Evolutionary conservation across 1,140 invertebrate species (phyloP).

Genomic region (Ceratina calcarata): DNA sequence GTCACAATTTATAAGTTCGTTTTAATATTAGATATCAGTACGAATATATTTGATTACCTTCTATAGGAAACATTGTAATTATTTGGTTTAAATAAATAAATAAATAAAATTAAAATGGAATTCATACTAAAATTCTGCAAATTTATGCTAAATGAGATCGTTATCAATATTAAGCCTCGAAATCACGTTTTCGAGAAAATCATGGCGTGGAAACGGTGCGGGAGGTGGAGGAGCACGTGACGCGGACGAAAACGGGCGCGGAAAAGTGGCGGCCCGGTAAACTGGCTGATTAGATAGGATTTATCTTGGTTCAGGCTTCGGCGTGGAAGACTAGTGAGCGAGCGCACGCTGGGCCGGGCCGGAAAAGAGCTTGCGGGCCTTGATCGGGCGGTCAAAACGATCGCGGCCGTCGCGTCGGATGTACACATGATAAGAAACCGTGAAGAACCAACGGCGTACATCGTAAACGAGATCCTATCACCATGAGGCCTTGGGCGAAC

Average conservation of each 20-base stretch:
- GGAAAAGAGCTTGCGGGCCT: neutral
- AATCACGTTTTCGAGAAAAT: too few relatives aligned
- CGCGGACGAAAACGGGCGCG: neutral
- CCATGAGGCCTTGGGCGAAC: slow-evolving; percentile 75
- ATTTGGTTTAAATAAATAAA: too few relatives aligned
- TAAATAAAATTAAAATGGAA: too few relatives aligned
- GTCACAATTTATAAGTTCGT: too few relatives aligned
- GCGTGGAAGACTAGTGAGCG: neutral
- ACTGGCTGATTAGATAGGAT: slow-evolving; percentile 62
- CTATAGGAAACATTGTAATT: too few relatives aligned
- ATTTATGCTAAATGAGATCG: too few relatives aligned
- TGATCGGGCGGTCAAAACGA: slow-evolving; percentile 39
- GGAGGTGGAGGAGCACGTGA: too few relatives aligned
- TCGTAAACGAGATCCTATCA: slow-evolving; percentile 44
- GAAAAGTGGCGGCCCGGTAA: neutral
- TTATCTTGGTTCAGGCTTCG: slow-evolving; percentile 60
- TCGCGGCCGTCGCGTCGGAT: slow-evolving; percentile 15
- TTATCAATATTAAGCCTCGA: too few relatives aligned
- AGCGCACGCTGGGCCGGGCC: slow-evolving; percentile 6
- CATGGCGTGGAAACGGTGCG: too few relatives aligned
- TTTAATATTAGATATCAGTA: too few relatives aligned
- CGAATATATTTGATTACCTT: too few relatives aligned
- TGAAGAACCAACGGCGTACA: neutral
- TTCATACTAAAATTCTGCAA: too few relatives aligned
- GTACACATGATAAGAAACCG: slow-evolving; percentile 64